phyloP scores from a whole-genome alignment of 2,888 invertebrate genomes.

The Phlogophora meticulosa region DNA sequence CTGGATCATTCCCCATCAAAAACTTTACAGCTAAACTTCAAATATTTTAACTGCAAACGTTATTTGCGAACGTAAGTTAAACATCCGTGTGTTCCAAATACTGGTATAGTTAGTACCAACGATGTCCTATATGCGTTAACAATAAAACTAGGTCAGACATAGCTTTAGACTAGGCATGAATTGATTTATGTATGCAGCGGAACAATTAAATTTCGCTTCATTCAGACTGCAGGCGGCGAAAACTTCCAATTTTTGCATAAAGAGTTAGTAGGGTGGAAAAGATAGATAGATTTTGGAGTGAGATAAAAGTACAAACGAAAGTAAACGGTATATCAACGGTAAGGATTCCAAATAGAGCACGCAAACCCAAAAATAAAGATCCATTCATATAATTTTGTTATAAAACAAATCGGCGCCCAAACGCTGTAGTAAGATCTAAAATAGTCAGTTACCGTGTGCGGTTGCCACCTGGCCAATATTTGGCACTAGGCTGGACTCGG shows the following conservation, averaged over 20 bases:
- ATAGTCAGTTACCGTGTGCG: conserved; percentile 61
- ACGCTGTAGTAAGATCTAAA: conserved; percentile 65
- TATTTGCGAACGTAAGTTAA: conserved; percentile 49
- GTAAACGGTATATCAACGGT: not conserved
- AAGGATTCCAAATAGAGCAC: not conserved
- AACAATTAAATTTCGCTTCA: conserved; percentile 49
- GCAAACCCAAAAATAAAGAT: conserved; percentile 6
- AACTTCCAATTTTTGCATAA: conserved; percentile 30
- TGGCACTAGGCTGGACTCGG: conserved; percentile 70
- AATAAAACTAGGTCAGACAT: conserved; percentile 61
- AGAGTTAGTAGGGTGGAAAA: conserved; percentile 1
- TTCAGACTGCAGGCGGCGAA: conserved; percentile 39
- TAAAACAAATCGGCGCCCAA: conserved; percentile 32
- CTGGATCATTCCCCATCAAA: conserved; percentile 5
- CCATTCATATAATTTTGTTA: conserved; percentile 49
- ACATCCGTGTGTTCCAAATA: conserved; percentile 56
- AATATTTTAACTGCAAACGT: conserved; percentile 45
- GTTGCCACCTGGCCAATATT: conserved; percentile 77
- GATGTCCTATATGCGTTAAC: conserved; percentile 57
- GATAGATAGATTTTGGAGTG: not conserved
- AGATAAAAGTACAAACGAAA: not conserved
- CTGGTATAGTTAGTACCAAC: conserved; percentile 41
- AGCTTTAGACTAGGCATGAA: conserved; percentile 55
- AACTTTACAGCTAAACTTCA: conserved; percentile 13
- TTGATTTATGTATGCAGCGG: conserved; percentile 63